These are phyloP conservation scores for Lathronympha strigana DNA, from an alignment of 2,888 invertebrate species.

Conservation along the genomic window DNA sequence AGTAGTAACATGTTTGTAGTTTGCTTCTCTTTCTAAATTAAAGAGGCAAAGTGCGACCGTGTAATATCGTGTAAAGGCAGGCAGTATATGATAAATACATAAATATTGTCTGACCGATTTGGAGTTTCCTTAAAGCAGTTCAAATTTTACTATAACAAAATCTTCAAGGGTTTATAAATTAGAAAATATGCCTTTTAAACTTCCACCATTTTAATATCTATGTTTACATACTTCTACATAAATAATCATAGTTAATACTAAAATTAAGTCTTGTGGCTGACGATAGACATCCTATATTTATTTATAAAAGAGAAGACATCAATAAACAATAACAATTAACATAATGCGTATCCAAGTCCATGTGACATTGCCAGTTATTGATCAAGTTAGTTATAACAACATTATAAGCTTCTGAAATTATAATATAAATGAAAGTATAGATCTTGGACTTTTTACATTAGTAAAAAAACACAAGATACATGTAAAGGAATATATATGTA, in stretches of 20 bases:
- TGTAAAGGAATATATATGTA: too few relatives aligned
- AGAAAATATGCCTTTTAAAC: neutral
- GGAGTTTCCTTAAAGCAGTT: too few relatives aligned
- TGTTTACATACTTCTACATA: neutral
- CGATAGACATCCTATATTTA: neutral
- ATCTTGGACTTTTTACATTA: too few relatives aligned
- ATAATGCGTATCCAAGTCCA: constrained; percentile 2
- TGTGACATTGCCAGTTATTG: neutral
- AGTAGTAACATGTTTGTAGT: too few relatives aligned
- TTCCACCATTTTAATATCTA: constrained; percentile 9
- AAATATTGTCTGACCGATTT: too few relatives aligned
- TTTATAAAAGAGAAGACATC: constrained; percentile 1
- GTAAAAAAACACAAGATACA: too few relatives aligned
- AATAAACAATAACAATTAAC: neutral
- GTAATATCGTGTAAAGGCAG: too few relatives aligned
- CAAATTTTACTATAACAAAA: too few relatives aligned
- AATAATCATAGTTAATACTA: neutral
- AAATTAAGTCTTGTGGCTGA: constrained; percentile 27
- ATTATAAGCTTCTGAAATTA: neutral
- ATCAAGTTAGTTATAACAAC: neutral
- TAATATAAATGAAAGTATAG: too few relatives aligned
- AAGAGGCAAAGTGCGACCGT: too few relatives aligned
- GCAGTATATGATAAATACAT: too few relatives aligned
- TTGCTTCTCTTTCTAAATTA: too few relatives aligned
- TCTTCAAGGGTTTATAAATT: neutral